phyloP scores from a whole-genome alignment of 1,140 invertebrate genomes.

The Gonioctena quinquepunctata region DNA sequence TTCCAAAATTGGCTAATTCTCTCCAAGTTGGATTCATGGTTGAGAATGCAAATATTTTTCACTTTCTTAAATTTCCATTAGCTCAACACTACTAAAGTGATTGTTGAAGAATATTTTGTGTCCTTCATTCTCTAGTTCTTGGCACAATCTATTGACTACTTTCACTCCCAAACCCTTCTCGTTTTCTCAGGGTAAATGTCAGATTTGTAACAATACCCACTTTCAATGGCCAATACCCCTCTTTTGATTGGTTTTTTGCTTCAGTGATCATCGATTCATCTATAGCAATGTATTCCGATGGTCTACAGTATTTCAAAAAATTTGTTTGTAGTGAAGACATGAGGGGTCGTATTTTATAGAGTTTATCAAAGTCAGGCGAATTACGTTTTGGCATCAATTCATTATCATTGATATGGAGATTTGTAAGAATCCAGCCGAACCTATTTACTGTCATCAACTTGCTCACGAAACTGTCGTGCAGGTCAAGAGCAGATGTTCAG shows the following conservation, averaged over 20 bases:
- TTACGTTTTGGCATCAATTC: slow-evolving; percentile 38
- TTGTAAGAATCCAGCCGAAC: slow-evolving; percentile 51
- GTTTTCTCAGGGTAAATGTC: slow-evolving; percentile 44
- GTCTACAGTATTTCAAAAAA: not conserved
- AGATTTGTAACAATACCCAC: slow-evolving; percentile 43
- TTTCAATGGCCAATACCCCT: slow-evolving; percentile 43
- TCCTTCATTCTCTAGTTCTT: slow-evolving; percentile 7
- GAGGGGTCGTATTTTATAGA: slow-evolving; percentile 51
- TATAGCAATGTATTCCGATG: slow-evolving; percentile 23
- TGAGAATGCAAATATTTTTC: slow-evolving; percentile 40
- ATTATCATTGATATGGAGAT: slow-evolving; percentile 54
- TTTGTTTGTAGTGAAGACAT: slow-evolving; percentile 24
- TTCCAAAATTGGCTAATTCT: slow-evolving; percentile 43
- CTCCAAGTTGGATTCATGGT: slow-evolving; percentile 51
- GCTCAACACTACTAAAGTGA: slow-evolving; percentile 13
- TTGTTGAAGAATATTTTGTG: slow-evolving; percentile 28
- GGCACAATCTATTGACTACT: slow-evolving; percentile 19
- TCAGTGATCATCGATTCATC: slow-evolving; percentile 31
- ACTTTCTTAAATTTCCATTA: slow-evolving; percentile 4
- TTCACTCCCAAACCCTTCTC: slow-evolving; percentile 33
- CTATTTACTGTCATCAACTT: slow-evolving; percentile 51
- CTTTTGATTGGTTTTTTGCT: slow-evolving; percentile 51
- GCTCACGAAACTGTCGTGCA: slow-evolving; percentile 21
- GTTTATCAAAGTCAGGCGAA: slow-evolving; percentile 49
- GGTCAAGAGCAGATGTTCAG: slow-evolving; percentile 15